A percentile compares a stretch with the other conserved stretches of the same genome.
These are phyloP conservation scores for Oreochromis aureus DNA, from an alignment of 2,113 vertebrate genomes.

Conservation along the genomic window DNA sequence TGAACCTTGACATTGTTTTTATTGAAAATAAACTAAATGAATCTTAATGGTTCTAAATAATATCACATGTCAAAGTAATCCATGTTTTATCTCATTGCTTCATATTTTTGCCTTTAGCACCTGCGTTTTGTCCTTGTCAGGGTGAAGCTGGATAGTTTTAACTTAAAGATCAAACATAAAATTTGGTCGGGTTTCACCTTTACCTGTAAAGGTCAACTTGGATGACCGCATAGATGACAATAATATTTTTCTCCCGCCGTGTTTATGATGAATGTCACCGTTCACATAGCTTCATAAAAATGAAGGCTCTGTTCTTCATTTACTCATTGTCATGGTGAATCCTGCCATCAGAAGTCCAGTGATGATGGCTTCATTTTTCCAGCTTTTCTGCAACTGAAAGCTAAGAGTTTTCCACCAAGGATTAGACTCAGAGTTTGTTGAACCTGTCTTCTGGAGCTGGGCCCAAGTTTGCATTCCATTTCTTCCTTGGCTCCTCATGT, in stretches of 20 bases:
- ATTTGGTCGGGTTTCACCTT: fast-evolving
- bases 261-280: background rate
- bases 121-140: background rate
- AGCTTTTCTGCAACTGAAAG: background rate
- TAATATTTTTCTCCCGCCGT: background rate
- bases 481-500: background rate
- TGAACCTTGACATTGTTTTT: background rate
- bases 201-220: background rate
- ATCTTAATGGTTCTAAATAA: background rate
- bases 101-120: fast-evolving
- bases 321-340: background rate
- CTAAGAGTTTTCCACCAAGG: background rate
- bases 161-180: fast-evolving
- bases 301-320: background rate
- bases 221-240: background rate
- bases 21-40: background rate
- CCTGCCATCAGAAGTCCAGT: background rate
- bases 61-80: fast-evolving
- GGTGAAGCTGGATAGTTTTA: background rate
- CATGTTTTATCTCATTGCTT: background rate
- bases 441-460: background rate
- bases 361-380: background rate
- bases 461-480: background rate
- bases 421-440: background rate
- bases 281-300: fast-evolving